Percentiles rank a stretch among this genome's conserved stretches.
Evolutionary conservation across 1,140 invertebrate genomes (phyloP).

Genomic region (Drosophila subobscura): DNA sequence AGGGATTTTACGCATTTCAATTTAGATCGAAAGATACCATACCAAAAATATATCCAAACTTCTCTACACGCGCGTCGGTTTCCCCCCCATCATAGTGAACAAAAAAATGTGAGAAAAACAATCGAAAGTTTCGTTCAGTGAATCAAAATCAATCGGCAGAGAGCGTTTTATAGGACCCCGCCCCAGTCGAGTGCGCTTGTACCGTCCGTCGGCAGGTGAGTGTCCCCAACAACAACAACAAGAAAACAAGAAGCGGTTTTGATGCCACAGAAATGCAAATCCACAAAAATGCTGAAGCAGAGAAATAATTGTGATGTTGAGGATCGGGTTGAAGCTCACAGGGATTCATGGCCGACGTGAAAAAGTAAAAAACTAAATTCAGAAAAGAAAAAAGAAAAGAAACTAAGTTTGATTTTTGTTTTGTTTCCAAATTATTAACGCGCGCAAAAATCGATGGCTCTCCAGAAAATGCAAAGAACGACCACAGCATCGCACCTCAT

Average conservation of each 20-base stretch:
- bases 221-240: constrained; percentile 61
- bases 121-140: constrained; percentile 35
- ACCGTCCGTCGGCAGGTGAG: constrained; percentile 81
- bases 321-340: constrained; percentile 83
- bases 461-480: not conserved
- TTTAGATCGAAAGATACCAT: constrained; percentile 17
- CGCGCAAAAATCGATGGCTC: too few species aligned
- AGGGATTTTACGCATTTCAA: constrained; percentile 81
- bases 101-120: constrained; percentile 38
- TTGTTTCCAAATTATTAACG: too few species aligned
- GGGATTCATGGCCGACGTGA: constrained; percentile 84
- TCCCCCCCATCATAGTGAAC: constrained; percentile 17
- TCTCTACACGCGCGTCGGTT: constrained; percentile 50
- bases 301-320: constrained; percentile 69
- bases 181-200: constrained; percentile 34
- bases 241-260: constrained; percentile 49
- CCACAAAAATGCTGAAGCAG: constrained; percentile 62
- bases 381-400: constrained; percentile 14
- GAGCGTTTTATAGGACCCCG: too few species aligned
- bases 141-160: constrained; percentile 25
- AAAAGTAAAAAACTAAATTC: constrained; percentile 34
- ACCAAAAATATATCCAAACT: constrained; percentile 22
- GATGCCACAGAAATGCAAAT: constrained; percentile 82
- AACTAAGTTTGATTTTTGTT: constrained; percentile 7
- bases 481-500: constrained; percentile 39